Evolutionary conservation across 1,140 invertebrate species (phyloP).

Genomic region (Drosophila ironensis): DNA sequence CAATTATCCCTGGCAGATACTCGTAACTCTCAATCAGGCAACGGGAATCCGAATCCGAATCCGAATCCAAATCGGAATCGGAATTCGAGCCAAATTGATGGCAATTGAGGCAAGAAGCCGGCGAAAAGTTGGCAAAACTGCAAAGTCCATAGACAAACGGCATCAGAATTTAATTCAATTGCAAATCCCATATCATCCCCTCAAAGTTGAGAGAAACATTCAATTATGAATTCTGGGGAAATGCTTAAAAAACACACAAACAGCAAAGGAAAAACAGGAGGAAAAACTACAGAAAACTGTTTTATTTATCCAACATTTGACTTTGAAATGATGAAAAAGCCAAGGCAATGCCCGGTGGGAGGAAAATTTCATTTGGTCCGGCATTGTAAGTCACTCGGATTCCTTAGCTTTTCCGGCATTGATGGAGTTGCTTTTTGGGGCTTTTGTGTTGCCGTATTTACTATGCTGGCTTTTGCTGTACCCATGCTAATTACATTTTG

Average conservation of each 20-base stretch:
- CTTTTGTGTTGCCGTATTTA: background rate
- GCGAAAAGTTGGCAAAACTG: slow-evolving; percentile 19
- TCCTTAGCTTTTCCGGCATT: slow-evolving; percentile 14
- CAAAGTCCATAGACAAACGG: slow-evolving; percentile 39
- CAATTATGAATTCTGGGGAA: slow-evolving; percentile 52
- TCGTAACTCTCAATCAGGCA: background rate
- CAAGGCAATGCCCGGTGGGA: slow-evolving; percentile 22
- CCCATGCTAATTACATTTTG: slow-evolving; percentile 65
- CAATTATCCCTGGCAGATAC: slow-evolving; percentile 11
- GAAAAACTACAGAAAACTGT: slow-evolving; percentile 50
- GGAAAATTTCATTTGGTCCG: slow-evolving; percentile 50
- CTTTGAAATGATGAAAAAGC: slow-evolving; percentile 58
- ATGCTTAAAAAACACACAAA: slow-evolving; percentile 18
- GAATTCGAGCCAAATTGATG: background rate
- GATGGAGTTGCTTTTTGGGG: background rate
- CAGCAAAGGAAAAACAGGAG: background rate
- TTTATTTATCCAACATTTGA: slow-evolving; percentile 61
- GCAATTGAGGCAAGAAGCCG: slow-evolving; percentile 3
- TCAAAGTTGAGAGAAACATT: slow-evolving; percentile 44
- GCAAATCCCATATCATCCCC: slow-evolving; percentile 49
- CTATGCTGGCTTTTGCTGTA: slow-evolving; percentile 3
- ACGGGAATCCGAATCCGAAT: slow-evolving; percentile 11
- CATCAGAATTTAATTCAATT: slow-evolving; percentile 51
- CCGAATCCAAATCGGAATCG: slow-evolving; percentile 1
- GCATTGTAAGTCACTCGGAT: slow-evolving; percentile 49